Conservation (phyloP, 2,888 invertebrate species). For the Clivina fossor region DNA sequence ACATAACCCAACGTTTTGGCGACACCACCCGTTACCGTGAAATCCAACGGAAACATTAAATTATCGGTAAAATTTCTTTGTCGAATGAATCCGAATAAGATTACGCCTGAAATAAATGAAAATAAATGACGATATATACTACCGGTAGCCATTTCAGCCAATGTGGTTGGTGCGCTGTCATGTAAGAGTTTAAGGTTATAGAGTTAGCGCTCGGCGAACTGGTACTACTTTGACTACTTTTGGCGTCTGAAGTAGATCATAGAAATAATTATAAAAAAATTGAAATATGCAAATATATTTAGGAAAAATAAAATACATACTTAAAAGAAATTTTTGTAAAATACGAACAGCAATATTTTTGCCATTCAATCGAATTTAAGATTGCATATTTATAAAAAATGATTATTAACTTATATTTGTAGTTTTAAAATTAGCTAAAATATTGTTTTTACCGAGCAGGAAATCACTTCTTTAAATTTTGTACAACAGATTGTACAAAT, state of each 20-base stretch:
- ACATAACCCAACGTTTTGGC: slow-evolving; percentile 61
- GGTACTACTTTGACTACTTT: background rate
- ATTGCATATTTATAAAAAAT: too few species aligned
- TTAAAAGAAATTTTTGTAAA: too few species aligned
- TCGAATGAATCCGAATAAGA: slow-evolving; percentile 63
- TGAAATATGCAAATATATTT: too few species aligned
- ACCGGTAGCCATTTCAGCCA: slow-evolving; percentile 54
- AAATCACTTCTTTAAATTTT: too few species aligned
- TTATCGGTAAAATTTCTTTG: slow-evolving; percentile 56
- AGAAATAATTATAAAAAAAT: too few species aligned
- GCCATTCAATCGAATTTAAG: too few species aligned
- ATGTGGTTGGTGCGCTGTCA: slow-evolving; percentile 39
- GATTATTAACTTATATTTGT: too few species aligned
- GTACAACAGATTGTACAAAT: too few species aligned
- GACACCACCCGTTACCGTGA: slow-evolving; percentile 69
- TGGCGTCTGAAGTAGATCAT: slow-evolving; percentile 37
- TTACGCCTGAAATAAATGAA: slow-evolving; percentile 57
- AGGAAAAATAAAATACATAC: too few species aligned
- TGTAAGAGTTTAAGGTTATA: background rate
- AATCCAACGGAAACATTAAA: slow-evolving; percentile 68
- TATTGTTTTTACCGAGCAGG: too few species aligned
- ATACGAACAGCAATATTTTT: too few species aligned
- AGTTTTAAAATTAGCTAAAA: too few species aligned
- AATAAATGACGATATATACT: slow-evolving; percentile 57
- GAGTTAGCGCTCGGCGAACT: slow-evolving; percentile 32